These are phyloP conservation scores for Thereva nobilitata DNA, from an alignment of 2,888 invertebrate genomes.

Conservation along the genomic window DNA sequence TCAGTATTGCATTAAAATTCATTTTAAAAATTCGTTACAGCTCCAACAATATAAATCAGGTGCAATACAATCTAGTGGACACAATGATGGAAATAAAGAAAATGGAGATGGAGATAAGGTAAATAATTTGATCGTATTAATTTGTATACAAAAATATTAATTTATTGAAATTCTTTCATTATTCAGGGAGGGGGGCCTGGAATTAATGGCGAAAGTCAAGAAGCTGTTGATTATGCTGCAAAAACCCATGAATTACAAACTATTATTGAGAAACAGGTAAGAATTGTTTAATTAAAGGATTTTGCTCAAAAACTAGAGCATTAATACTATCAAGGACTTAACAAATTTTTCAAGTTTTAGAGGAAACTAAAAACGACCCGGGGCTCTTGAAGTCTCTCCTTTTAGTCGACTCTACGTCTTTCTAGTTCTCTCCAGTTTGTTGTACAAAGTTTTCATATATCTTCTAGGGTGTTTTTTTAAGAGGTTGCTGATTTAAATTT, in stretches of 20 bases:
- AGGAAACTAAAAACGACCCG: too few relatives aligned
- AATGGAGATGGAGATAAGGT: conserved; percentile 71
- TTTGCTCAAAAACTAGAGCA: too few relatives aligned
- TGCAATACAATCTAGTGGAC: conserved; percentile 64
- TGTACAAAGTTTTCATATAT: too few relatives aligned
- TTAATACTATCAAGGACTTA: too few relatives aligned
- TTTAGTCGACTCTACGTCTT: too few relatives aligned
- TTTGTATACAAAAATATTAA: neutral
- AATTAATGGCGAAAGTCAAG: conserved; percentile 56
- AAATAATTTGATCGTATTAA: conserved; percentile 23
- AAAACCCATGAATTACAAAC: conserved; percentile 80
- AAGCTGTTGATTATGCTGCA: conserved; percentile 56
- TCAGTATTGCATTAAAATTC: conserved; percentile 15
- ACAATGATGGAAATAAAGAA: conserved; percentile 71
- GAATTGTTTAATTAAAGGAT: neutral
- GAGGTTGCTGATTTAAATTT: too few relatives aligned
- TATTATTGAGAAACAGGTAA: conserved; percentile 85
- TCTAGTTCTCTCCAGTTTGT: too few relatives aligned
- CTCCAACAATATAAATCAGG: conserved; percentile 82
- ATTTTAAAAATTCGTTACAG: conserved; percentile 57
- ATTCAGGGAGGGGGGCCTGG: conserved; percentile 46
- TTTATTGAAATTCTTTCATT: conserved; percentile 3
- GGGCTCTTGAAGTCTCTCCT: too few relatives aligned
- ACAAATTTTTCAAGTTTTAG: too few relatives aligned
- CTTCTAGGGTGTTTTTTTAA: too few relatives aligned